Base-by-base conservation (phyloP, 2,797 vertebrate species). In the Arctocebus calabarensis region DNA sequence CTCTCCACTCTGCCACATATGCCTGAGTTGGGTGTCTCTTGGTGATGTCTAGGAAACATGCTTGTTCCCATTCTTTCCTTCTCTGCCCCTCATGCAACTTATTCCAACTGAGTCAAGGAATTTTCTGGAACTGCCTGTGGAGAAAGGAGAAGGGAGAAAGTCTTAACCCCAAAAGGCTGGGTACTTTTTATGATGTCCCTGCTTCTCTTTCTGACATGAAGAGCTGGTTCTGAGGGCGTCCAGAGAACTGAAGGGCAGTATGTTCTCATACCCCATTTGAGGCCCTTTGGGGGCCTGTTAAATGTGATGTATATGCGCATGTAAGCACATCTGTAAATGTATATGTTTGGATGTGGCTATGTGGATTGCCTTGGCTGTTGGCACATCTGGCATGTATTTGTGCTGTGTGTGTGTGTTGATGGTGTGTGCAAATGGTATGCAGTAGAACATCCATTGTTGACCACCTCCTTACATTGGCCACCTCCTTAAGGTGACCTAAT, bases 121-220 rank as follows among this genome's bases (percentile, higher is more conserved):
- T 82, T 52, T 94, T 81, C 20, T 34, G 82, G 43, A 89, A 40
- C 29, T 29, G 17, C 68, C 37, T 0, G 0, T 34, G 32, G 83
- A 37, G 45, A 55, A 88, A 32, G 74, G 79, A 64, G 23, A 6
- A 45, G 34, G 40, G 55, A 87, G 55, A 78, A 59, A 29, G 11
- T 62, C n/a, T 48, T 59, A 59, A 27, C 23, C 4, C 3, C 0
- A 12, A 66, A 43, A 73, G 27, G 55, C 40, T n/a, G 61, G 43
- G 22, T 29, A 4, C 25, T 87, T 17, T 77, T 88, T 19, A 45
- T 23, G 14, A n/a, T 9, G 5, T 34, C 25, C 29, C 23, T 57
- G 5, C 71, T 88, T 96, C 34, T 92, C 68, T 70, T 81, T 94
- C 59, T 91, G 77, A 64, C 16, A 1, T 34, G 61, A 88, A 85